Conservation (phyloP, 1,140 invertebrate species). For the Sinonovacula constricta region DNA sequence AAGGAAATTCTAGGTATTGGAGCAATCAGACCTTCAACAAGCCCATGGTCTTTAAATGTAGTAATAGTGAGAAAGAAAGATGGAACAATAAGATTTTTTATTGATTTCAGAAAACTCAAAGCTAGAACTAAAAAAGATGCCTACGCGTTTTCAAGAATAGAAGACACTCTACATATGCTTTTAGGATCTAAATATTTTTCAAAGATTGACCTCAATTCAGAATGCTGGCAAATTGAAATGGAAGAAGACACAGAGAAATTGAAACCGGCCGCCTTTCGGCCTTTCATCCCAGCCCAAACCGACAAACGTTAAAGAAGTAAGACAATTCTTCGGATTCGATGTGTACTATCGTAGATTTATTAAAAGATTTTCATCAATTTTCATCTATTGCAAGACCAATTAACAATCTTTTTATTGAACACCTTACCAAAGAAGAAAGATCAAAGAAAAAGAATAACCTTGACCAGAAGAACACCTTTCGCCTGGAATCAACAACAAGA, state of each 20-base stretch:
- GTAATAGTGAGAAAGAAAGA: conserved; percentile 76
- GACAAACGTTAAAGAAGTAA: conserved; percentile 16
- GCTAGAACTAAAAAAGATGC: conserved; percentile 1
- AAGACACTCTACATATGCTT: too few relatives aligned
- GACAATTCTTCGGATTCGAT: neutral
- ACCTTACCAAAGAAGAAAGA: neutral
- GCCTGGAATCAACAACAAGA: neutral
- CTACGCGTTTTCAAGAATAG: neutral
- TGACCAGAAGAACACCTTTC: neutral
- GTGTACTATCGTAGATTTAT: neutral
- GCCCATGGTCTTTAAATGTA: neutral
- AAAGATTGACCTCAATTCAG: too few relatives aligned
- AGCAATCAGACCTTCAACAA: conserved; percentile 1
- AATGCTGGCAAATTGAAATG: conserved; percentile 51
- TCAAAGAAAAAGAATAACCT: too few relatives aligned
- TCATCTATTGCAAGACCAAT: neutral
- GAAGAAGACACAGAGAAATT: conserved; percentile 56
- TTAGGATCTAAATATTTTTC: too few relatives aligned
- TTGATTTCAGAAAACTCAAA: conserved; percentile 1
- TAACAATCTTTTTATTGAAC: neutral
- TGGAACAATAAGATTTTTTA: conserved; percentile 75
- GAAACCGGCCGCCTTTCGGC: conserved; percentile 48
- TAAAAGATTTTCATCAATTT: neutral
- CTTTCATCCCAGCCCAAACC: conserved; percentile 39
- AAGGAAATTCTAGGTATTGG: too few relatives aligned